A percentile compares a stretch with the other conserved stretches of the same genome.
Conservation (phyloP, 2,113 vertebrate genomes). For the Xyliphius kryptos region DNA sequence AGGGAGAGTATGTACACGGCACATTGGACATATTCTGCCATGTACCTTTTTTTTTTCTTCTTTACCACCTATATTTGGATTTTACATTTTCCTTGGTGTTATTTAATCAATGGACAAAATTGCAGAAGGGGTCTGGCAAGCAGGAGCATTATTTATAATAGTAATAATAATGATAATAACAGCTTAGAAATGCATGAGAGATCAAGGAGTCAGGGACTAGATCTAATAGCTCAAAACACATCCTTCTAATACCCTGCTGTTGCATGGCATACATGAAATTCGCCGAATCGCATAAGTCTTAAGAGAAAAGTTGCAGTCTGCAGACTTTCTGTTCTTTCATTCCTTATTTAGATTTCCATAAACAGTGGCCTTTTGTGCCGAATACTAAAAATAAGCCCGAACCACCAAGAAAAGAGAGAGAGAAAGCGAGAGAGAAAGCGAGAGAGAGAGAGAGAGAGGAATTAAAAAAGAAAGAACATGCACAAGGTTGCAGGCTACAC, state of each 20-base stretch:
- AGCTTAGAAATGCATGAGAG: neutral
- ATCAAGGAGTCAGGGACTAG: too few relatives aligned
- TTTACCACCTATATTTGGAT: too few relatives aligned
- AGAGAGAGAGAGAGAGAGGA: too few relatives aligned
- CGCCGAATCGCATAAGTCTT: too few relatives aligned
- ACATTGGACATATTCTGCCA: constrained; percentile 3
- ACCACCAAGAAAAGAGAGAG: neutral
- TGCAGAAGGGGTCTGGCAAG: constrained; percentile 1
- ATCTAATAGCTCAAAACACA: neutral
- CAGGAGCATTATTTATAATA: constrained; percentile 3
- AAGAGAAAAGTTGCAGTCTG: too few relatives aligned
- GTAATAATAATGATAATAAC: constrained; percentile 8
- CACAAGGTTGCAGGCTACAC: constrained; percentile 32
- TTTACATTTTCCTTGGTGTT: constrained; percentile 8
- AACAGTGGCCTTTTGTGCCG: constrained; percentile 7
- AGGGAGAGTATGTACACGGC: constrained; percentile 1
- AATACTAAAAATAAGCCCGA: constrained; percentile 35
- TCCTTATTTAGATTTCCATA: too few relatives aligned
- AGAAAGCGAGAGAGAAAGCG: too few relatives aligned
- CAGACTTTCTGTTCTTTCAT: too few relatives aligned
- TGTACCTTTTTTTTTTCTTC: neutral
- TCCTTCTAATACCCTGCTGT: too few relatives aligned
- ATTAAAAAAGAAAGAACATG: constrained; percentile 26
- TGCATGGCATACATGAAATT: too few relatives aligned
- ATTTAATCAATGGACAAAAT: constrained; percentile 33